Evolutionary conservation across 2,888 invertebrate genomes (phyloP), one percentile per base, ranked within the genome.

Genomic region (Ernsta delagoae): DNA sequence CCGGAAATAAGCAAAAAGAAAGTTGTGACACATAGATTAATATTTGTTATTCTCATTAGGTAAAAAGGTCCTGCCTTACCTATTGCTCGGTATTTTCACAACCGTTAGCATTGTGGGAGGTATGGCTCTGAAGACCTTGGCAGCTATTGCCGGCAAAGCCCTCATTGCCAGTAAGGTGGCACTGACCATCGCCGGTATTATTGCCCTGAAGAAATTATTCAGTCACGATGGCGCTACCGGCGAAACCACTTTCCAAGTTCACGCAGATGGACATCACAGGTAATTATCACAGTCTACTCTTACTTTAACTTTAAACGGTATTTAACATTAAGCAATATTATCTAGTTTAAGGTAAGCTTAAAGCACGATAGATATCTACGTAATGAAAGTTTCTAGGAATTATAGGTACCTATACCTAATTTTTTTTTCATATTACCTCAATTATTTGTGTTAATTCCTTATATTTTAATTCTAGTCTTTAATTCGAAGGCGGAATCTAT

Each of bases 141-240:
- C 96, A 66, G 93, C 95, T 39, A 95, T 96, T 77, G 96, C 96
- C 60, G 96, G 95, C 59, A 96, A 96, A 84, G 96, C 96, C 45
- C 90, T 96, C 73, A 94, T 96, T 72, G 95, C 96, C 75, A 96
- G 96, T 83, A 96, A 96, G 83, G 95, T 96, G 60, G 96, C 96
- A 1, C 85, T 96, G 70, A 95, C 96, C 71, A 96, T 96, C 76
- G 95, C 96, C 72, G 95, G 96, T 66, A 95, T 96, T 70, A 95
- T 96, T 77, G 96, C 95, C 31, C 86, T 96, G 75, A 96, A 96
- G 90, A 96, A 96, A 84, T 92, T 96, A 74, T 96, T 96, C 89
- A 95, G 96, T 72, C 95, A 95, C 74, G 95, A 96, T 75, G 89
- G 92, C 74, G 88, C 94, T 72, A 93, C 95, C 71, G 95, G 95